phyloP scores from a whole-genome alignment of 2,888 invertebrate genomes.

The Melangyna quadrimaculata region DNA sequence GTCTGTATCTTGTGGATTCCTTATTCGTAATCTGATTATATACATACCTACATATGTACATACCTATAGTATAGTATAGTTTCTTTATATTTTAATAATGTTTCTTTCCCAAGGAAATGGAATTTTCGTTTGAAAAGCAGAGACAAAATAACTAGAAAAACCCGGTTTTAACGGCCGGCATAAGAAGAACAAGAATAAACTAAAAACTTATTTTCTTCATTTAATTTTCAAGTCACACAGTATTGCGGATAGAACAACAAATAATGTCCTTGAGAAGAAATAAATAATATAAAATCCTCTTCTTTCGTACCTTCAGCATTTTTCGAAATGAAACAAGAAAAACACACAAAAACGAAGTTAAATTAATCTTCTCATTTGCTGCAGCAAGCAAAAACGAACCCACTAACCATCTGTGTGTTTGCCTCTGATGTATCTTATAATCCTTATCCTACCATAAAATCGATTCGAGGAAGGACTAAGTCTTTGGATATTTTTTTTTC shows the following conservation, averaged over 20 bases:
- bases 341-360: slow-evolving; percentile 27
- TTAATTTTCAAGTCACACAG: slow-evolving; percentile 53
- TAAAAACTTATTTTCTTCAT: slow-evolving; percentile 58
- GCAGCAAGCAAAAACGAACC: slow-evolving; percentile 1
- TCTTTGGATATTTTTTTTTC: not conserved
- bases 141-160: not conserved
- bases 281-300: not conserved
- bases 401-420: slow-evolving; percentile 14
- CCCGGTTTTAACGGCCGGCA: not conserved
- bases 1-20: slow-evolving; percentile 30
- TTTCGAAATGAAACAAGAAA: slow-evolving; percentile 19
- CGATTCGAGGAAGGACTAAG: slow-evolving; percentile 61
- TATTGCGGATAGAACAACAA: not conserved
- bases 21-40: slow-evolving; percentile 63
- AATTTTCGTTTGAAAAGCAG: slow-evolving; percentile 16
- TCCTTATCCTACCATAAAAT: slow-evolving; percentile 58
- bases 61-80: no score
- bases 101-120: slow-evolving; percentile 17
- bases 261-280: slow-evolving; percentile 47
- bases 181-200: slow-evolving; percentile 2
- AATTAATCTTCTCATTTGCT: slow-evolving; percentile 51
- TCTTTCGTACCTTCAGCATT: not conserved
- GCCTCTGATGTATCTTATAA: not conserved
- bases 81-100: slow-evolving; percentile 36
- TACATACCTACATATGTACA: no score